These are phyloP conservation scores for Chloroceryle inda DNA, from an alignment of 2,797 vertebrate genomes.

Conservation along the genomic window DNA sequence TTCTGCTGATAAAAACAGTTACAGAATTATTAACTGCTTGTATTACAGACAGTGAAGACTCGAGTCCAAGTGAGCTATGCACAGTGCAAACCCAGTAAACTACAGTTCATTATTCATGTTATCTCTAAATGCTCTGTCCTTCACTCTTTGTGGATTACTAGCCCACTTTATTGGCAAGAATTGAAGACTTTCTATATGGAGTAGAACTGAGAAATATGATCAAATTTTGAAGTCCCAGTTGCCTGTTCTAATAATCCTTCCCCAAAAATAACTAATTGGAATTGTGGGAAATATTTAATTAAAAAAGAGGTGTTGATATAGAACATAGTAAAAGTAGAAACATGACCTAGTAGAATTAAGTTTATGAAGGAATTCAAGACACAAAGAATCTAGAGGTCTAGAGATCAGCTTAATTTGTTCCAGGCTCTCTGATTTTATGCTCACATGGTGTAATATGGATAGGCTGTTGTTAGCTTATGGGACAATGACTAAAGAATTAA, in stretches of 20 bases:
- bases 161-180: background rate
- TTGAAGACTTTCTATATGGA: background rate
- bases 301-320: background rate
- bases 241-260: background rate
- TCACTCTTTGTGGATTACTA: background rate
- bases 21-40: conserved; percentile 24
- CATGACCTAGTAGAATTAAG: background rate
- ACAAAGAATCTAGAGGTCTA: background rate
- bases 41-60: background rate
- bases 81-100: background rate
- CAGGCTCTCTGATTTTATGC: background rate
- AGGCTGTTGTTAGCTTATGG: background rate
- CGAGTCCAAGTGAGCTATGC: background rate
- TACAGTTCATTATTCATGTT: background rate
- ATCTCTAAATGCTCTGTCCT: background rate
- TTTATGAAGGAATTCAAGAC: background rate
- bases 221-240: background rate
- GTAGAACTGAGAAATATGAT: background rate
- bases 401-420: background rate
- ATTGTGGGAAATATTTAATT: background rate
- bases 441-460: background rate
- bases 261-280: background rate
- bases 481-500: background rate
- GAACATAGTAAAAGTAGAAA: conserved; percentile 25
- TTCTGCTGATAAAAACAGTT: background rate